These are phyloP conservation scores for Halichondria panicea DNA, from an alignment of 37 sponge, comb jelly and placozoan genomes.

Conservation along the genomic window DNA sequence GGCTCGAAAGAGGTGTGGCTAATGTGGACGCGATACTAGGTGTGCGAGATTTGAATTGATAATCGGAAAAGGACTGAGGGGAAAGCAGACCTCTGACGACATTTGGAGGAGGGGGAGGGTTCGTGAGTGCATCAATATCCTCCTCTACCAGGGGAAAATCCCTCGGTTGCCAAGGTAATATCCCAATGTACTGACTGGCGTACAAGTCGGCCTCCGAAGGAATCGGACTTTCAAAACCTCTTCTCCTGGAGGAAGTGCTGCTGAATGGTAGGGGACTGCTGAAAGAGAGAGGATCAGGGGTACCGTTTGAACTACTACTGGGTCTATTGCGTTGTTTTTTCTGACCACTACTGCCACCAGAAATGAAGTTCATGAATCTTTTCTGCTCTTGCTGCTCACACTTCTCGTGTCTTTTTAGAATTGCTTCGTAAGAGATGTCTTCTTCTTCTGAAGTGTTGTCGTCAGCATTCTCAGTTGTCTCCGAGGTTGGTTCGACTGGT, in stretches of 20 bases:
- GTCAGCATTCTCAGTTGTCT: neutral
- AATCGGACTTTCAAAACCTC: neutral
- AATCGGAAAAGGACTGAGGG: neutral
- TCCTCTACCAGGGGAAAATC: slow-evolving; percentile 37
- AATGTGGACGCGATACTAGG: slow-evolving; percentile 7
- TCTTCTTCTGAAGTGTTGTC: slow-evolving; percentile 6
- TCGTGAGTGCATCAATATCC: slow-evolving; percentile 19
- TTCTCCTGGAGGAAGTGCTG: neutral
- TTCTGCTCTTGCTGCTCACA: slow-evolving; percentile 63
- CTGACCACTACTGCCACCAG: no score
- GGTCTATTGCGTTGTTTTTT: slow-evolving; percentile 34
- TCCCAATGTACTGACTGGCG: neutral
- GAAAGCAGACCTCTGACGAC: neutral
- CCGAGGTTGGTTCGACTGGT: neutral
- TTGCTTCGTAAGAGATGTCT: slow-evolving; percentile 31
- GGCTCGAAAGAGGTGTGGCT: slow-evolving; percentile 18
- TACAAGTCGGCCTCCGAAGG: neutral
- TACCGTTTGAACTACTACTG: neutral
- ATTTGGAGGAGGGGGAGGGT: slow-evolving; percentile 49
- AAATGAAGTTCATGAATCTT: slow-evolving; percentile 59
- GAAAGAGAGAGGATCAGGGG: neutral
- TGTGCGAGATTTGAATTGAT: neutral
- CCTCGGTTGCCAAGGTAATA: slow-evolving; percentile 58
- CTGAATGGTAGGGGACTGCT: neutral
- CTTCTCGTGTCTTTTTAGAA: slow-evolving; percentile 28